Evolutionary conservation across 2,113 vertebrate species (phyloP).

Genomic region (Neofelis nebulosa): DNA sequence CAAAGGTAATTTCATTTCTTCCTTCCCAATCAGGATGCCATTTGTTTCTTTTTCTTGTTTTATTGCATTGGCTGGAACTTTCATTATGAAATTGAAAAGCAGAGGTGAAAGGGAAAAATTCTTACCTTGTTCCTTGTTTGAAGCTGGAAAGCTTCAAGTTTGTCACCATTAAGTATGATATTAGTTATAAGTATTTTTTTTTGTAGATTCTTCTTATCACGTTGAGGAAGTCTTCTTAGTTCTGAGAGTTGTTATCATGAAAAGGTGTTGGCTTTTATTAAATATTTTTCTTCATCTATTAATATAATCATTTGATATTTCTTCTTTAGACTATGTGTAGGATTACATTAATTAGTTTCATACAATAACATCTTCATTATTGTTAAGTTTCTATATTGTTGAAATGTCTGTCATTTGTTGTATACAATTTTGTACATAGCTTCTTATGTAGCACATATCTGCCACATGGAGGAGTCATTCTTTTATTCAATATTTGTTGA

Average conservation of each 20-base stretch:
- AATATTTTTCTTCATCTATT: neutral
- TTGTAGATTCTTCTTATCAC: neutral
- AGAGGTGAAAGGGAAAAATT: neutral
- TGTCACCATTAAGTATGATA: neutral
- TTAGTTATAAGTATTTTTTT: neutral
- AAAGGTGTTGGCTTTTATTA: neutral
- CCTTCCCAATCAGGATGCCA: neutral
- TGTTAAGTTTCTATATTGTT: neutral
- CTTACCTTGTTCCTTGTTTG: neutral
- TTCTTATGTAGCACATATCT: neutral
- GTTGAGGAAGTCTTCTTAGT: neutral
- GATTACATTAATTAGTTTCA: neutral
- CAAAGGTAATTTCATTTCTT: neutral
- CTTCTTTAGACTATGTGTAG: neutral
- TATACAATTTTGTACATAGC: neutral
- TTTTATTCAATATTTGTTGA: neutral
- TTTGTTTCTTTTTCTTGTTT: neutral
- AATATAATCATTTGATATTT: neutral
- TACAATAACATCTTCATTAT: neutral
- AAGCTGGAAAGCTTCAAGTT: neutral
- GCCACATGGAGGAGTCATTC: neutral
- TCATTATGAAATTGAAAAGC: neutral
- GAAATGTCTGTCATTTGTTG: neutral
- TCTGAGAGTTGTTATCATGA: neutral
- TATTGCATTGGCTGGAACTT: neutral